These are phyloP conservation scores for Catharus fuscescens DNA, from an alignment of 2,113 vertebrate species.

Conservation along the genomic window DNA sequence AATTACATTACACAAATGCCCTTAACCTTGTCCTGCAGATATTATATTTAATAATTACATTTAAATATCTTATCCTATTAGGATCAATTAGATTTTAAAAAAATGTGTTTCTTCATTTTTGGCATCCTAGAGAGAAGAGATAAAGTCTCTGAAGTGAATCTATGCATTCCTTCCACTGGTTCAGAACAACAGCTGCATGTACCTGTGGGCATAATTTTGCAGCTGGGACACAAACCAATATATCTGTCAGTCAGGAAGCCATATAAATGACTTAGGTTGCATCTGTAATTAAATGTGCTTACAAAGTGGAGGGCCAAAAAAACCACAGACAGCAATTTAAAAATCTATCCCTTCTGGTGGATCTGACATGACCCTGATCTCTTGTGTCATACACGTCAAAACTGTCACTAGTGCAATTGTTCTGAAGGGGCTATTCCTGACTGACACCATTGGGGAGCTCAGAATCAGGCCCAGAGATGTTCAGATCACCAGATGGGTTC, in stretches of 20 bases:
- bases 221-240: background rate
- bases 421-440: background rate
- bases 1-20: background rate
- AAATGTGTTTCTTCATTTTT: background rate
- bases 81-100: background rate
- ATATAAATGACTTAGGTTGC: background rate
- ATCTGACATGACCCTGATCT: background rate
- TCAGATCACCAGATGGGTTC: background rate
- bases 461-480: background rate
- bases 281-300: background rate
- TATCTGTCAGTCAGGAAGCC: background rate
- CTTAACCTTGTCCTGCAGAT: background rate
- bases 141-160: background rate
- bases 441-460: background rate
- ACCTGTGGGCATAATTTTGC: slow-evolving; percentile 18
- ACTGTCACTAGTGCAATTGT: background rate
- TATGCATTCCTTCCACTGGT: background rate
- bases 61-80: background rate
- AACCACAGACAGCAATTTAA: background rate
- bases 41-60: background rate
- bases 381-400: fast-evolving
- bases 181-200: slow-evolving; percentile 9
- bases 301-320: background rate
- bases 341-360: background rate
- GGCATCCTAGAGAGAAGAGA: background rate